These are phyloP conservation scores for Archilochus colubris DNA, from an alignment of 2,113 vertebrate species.

Conservation along the genomic window DNA sequence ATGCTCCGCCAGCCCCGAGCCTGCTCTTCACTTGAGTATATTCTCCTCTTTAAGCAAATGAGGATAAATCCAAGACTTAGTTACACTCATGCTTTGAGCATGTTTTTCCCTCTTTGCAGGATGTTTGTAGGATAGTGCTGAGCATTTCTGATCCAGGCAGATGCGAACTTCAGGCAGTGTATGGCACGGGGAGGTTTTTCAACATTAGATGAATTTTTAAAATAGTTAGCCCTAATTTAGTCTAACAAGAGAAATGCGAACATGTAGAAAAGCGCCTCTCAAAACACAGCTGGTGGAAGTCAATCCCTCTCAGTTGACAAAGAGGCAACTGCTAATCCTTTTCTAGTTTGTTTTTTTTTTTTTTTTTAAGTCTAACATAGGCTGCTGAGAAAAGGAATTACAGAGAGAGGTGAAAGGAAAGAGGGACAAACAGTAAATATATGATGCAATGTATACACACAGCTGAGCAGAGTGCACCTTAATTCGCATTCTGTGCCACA, in stretches of 20 bases:
- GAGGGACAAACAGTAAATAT: neutral
- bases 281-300: neutral
- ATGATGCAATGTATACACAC: neutral
- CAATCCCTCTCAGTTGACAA: neutral
- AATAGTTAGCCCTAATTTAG: neutral
- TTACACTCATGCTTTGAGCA: neutral
- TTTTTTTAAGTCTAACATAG: neutral
- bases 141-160: neutral
- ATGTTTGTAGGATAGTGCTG: neutral
- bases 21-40: neutral
- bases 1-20: neutral
- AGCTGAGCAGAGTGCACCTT: conserved; percentile 77
- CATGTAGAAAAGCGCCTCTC: neutral
- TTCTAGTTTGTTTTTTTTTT: neutral
- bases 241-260: neutral
- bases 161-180: neutral
- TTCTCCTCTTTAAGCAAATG: neutral
- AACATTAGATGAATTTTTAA: neutral
- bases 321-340: neutral
- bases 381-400: neutral
- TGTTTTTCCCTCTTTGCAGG: neutral
- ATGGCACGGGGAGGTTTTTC: neutral
- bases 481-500: conserved; percentile 94
- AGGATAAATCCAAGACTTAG: neutral
- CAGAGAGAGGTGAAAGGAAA: neutral